Evolutionary conservation across 92 coral and sea anemone species (phyloP).

Genomic region (Siderastrea radians): DNA sequence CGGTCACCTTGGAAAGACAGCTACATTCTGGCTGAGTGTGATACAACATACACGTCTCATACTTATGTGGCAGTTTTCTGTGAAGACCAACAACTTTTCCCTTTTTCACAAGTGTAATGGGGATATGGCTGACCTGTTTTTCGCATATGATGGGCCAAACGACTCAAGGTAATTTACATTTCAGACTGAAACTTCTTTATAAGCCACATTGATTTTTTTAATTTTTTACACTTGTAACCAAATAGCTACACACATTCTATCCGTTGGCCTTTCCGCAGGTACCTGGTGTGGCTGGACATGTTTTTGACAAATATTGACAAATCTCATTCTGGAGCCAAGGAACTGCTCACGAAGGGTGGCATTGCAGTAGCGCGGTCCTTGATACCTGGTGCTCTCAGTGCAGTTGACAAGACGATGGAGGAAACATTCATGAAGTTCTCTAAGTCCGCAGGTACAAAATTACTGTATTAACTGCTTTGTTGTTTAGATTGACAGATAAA

Average conservation of each 20-base stretch:
- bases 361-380: too few relatives aligned
- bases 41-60: slow-evolving; percentile 41
- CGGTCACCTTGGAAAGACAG: slow-evolving; percentile 64
- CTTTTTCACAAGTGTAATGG: slow-evolving; percentile 56
- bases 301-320: slow-evolving; percentile 51
- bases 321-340: too few relatives aligned
- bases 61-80: slow-evolving; percentile 49
- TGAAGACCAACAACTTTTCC: slow-evolving; percentile 53
- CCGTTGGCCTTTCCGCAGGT: background rate
- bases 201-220: too few relatives aligned
- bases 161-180: slow-evolving; percentile 21
- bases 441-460: slow-evolving; percentile 16
- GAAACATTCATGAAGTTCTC: too few relatives aligned
- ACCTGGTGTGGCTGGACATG: slow-evolving; percentile 46
- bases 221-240: too few relatives aligned
- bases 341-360: too few relatives aligned
- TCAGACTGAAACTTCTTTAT: too few relatives aligned
- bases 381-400: too few relatives aligned
- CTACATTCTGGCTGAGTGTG: slow-evolving; percentile 54
- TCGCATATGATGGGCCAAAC: slow-evolving; percentile 52
- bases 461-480: too few relatives aligned
- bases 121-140: slow-evolving; percentile 47
- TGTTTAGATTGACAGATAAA: too few relatives aligned
- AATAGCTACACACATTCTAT: too few relatives aligned
- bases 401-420: too few relatives aligned